Conservation (phyloP, 1,140 invertebrate species). For the Spodoptera litura region DNA sequence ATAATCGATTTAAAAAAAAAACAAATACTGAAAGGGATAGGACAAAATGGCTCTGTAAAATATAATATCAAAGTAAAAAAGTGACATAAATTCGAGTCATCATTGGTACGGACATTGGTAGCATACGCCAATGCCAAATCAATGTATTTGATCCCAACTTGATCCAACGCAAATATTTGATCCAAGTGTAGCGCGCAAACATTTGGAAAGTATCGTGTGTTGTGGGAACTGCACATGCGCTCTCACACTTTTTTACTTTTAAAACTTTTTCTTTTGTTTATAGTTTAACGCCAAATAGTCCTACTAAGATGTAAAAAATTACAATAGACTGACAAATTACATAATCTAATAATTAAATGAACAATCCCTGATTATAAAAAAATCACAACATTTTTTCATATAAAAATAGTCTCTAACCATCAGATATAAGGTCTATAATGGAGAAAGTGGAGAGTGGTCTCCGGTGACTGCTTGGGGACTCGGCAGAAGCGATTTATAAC, state of each 20-base stretch:
- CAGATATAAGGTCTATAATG: too few relatives aligned
- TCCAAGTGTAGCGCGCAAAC: conserved; percentile 66
- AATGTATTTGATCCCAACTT: conserved; percentile 69
- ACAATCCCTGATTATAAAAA: too few relatives aligned
- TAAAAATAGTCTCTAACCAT: too few relatives aligned
- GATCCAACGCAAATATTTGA: conserved; percentile 68
- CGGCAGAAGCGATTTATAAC: too few relatives aligned
- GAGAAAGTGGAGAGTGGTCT: too few relatives aligned
- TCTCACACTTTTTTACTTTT: conserved; percentile 20
- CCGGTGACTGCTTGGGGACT: too few relatives aligned
- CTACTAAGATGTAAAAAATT: neutral
- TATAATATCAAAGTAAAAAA: too few relatives aligned
- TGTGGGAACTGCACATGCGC: conserved; percentile 64
- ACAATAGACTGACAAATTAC: neutral
- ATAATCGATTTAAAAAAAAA: too few relatives aligned
- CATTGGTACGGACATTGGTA: conserved; percentile 2
- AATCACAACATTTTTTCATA: too few relatives aligned
- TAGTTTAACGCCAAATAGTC: neutral
- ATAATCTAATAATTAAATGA: too few relatives aligned
- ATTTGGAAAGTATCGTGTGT: conserved; percentile 64
- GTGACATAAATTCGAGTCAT: neutral
- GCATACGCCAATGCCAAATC: conserved; percentile 64
- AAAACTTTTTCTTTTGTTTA: neutral
- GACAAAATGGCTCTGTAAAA: too few relatives aligned
- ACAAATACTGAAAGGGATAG: too few relatives aligned